Percentiles rank a stretch among this genome's conserved stretches.
Conservation (phyloP, 2,113 vertebrate species). For the Oplegnathus fasciatus region DNA sequence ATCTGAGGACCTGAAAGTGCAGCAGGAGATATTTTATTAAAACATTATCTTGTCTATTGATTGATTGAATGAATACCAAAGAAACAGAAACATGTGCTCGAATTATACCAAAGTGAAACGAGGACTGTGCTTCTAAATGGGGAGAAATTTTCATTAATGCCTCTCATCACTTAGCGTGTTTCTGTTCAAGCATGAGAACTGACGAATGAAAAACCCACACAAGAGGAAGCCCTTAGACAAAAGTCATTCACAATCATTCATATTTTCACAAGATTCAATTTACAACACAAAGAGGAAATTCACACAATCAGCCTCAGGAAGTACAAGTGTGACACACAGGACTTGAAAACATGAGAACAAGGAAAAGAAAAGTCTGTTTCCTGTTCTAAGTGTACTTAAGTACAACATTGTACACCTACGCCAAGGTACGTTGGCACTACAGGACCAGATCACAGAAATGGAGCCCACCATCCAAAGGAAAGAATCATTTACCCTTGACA, state of each 20-base stretch:
- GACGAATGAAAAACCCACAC: background rate
- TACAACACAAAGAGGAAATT: background rate
- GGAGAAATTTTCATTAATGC: background rate
- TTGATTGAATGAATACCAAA: background rate
- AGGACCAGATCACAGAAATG: background rate
- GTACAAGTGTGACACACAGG: background rate
- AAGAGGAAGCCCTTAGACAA: background rate
- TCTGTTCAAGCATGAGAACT: background rate
- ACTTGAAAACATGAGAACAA: background rate
- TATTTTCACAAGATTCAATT: background rate
- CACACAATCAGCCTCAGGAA: background rate
- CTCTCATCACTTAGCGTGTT: background rate
- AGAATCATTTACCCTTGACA: background rate
- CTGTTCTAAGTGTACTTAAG: background rate
- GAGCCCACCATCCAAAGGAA: background rate
- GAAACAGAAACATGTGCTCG: background rate
- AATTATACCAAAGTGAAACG: background rate
- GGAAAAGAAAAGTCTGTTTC: background rate
- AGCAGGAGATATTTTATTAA: background rate
- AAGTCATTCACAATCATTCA: background rate
- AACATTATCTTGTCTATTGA: background rate
- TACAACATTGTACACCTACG: background rate
- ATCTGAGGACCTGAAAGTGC: constrained; percentile 25
- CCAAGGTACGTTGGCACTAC: background rate
- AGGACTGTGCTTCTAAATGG: background rate